Base-by-base conservation (phyloP, 2,797 vertebrate genomes). In the Sebastiscus tertius region DNA sequence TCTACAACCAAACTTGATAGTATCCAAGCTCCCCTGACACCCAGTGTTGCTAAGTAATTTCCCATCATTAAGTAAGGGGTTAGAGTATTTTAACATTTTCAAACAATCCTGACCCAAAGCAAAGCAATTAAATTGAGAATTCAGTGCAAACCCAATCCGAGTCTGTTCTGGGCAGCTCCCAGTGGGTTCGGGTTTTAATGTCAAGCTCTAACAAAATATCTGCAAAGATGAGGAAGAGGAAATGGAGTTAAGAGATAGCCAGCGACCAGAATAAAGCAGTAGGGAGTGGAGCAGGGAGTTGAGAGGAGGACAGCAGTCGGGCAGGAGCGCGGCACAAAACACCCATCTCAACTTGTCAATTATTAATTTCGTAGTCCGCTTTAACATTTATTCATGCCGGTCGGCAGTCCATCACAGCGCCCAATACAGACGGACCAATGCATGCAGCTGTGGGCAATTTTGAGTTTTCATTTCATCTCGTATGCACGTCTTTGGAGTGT, bases 321-420 rank as follows among this genome's bases (percentile, higher is more conserved):
- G 63, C 65, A 69, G 81, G 67, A 77, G 79, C 70, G 24, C 27
- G n/a, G 74, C 85, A 82, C 83, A 89, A 84, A 86, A 69, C 80
- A 64, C 68, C 84, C 86, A 86, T 86, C 85, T 88, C 72, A 65
- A 63, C 75, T 86, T 27, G 72, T 93, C 80, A 90, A 91, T 93
- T 88, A 92, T 94, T 91, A 71, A 92, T 87, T 73, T 65, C 5
- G n/a, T 46, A 64, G 85, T 75, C 60, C 18, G 66, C 79, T 85
- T 77, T 74, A 80, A 79, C 84, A 87, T 91, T 82, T 91, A 86
- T 87, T 87, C 87, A 77, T 79, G 75, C 75, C 31, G 20, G 62
- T 65, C 64, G 64, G 36, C 58, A 58, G 84, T 77, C 84, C 86
- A 79, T 85, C 77, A 73, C 70, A 29, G 49, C 42, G 22, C 54